Evolutionary conservation across 2,888 invertebrate genomes (phyloP).

Genomic region (Sinodicranocentrus sp.): DNA sequence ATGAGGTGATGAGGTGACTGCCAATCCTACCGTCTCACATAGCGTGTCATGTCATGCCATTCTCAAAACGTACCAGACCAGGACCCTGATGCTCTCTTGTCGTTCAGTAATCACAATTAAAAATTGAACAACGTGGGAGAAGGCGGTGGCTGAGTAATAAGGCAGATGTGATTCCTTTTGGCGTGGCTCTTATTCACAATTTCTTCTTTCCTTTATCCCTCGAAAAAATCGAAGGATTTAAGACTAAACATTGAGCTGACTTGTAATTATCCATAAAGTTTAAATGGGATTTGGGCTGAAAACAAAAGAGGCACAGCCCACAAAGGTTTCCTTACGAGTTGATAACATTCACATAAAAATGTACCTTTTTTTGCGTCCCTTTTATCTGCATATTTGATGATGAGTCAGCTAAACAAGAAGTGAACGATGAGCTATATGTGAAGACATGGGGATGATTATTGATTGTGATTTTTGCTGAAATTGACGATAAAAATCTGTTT

Average conservation of each 20-base stretch:
- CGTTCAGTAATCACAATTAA: slow-evolving; percentile 19
- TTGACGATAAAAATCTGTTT: slow-evolving; percentile 59
- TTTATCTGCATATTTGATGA: slow-evolving; percentile 26
- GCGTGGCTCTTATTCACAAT: slow-evolving; percentile 38
- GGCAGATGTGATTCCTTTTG: slow-evolving; percentile 51
- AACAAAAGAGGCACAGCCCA: slow-evolving; percentile 42
- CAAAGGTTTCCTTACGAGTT: background rate
- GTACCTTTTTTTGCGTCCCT: slow-evolving; percentile 7
- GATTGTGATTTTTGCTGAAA: slow-evolving; percentile 55
- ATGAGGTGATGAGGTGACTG: slow-evolving; percentile 46
- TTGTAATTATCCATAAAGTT: slow-evolving; percentile 10
- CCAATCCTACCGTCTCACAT: background rate
- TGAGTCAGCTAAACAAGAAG: slow-evolving; percentile 61
- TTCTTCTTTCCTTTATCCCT: slow-evolving; percentile 11
- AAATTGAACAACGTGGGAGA: slow-evolving; percentile 24
- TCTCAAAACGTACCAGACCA: slow-evolving; percentile 5
- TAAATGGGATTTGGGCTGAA: slow-evolving; percentile 12
- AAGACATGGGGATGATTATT: slow-evolving; percentile 42
- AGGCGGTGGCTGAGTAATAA: slow-evolving; percentile 53
- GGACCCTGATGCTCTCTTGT: slow-evolving; percentile 7
- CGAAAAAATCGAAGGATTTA: slow-evolving; percentile 32
- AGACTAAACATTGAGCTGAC: slow-evolving; percentile 29
- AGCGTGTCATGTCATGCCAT: slow-evolving; percentile 51
- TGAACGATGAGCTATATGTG: slow-evolving; percentile 46
- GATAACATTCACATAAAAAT: background rate